Evolutionary conservation across 2,888 invertebrate species (phyloP), one percentile per base, ranked within the genome.

Genomic region (Celastrina argiolus): DNA sequence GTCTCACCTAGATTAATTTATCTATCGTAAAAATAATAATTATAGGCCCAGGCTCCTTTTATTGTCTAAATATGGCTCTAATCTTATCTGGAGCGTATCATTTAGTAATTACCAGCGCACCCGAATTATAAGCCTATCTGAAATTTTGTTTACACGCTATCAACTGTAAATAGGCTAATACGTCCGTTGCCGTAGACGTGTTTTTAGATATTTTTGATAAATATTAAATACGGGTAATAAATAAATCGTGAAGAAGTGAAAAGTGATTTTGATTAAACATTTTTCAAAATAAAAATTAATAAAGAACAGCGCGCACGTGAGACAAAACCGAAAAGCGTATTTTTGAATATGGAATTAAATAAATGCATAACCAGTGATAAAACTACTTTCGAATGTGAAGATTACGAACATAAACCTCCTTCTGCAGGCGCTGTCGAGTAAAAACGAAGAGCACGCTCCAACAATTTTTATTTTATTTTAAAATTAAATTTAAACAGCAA

Each of bases 91-190:
- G 42, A 10, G 41, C 56, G n/a, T 67, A 59, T 63, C 63, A 66
- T 75, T 77, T 76, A 74, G 72, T 86, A 85, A 84, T 85, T 87
- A 84, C 74, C 75, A 61, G 79, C 83, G 82, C 81, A 79, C 80
- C 82, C 77, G 78, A 77, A 74, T 78, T 75, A 59, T 71, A 69
- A 69, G 69, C 67, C 63, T 67, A 66, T 68, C 70, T 67, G 64
- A 59, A 64, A 66, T 66, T 76, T 76, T 86, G 79, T 84, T 82
- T 81, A 78, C 77, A 74, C 71, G 31, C 66, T 70, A 71, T 71
- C 72, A 69, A 42, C 67, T 66, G 65, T 67, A 70, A 69, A 69
- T 73, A 76, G 80, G 80, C 76, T 79, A 83, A 71, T 77, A 73
- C 72, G 71, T 71, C 18, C 28, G 28, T 56, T 16, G 65, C n/a